A percentile compares a stretch with the other conserved stretches of the same genome.
phyloP scores from a whole-genome alignment of 2,113 vertebrate genomes.

The Pollimyrus isidori region DNA sequence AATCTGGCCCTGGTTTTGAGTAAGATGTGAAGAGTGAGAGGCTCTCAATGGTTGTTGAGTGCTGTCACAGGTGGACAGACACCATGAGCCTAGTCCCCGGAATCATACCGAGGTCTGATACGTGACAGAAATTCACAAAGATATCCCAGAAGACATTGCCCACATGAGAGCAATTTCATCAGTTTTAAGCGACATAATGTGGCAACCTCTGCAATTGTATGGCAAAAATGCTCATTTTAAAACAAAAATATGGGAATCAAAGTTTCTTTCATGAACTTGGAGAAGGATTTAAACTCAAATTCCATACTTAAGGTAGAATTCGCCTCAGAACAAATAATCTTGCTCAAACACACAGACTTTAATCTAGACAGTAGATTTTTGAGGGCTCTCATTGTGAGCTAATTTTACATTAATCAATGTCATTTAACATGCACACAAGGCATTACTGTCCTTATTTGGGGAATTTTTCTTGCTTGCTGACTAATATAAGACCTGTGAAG shows the following conservation, averaged over 20 bases:
- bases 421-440: background rate
- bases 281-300: background rate
- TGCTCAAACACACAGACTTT: background rate
- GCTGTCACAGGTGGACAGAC: background rate
- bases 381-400: background rate
- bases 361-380: background rate
- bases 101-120: background rate
- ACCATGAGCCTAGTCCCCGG: background rate
- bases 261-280: background rate
- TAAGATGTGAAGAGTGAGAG: background rate
- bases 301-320: background rate
- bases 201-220: background rate
- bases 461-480: slow-evolving; percentile 35
- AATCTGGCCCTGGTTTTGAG: slow-evolving; percentile 8
- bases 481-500: slow-evolving; percentile 34
- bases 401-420: background rate
- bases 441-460: slow-evolving; percentile 27
- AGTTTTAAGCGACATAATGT: background rate
- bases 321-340: background rate
- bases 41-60: background rate
- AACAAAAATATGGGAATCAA: background rate
- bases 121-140: background rate
- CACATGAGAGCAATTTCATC: background rate
- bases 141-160: background rate
- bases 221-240: background rate